phyloP scores from a whole-genome alignment of 2,113 vertebrate species.

The Cardinalis cardinalis region DNA sequence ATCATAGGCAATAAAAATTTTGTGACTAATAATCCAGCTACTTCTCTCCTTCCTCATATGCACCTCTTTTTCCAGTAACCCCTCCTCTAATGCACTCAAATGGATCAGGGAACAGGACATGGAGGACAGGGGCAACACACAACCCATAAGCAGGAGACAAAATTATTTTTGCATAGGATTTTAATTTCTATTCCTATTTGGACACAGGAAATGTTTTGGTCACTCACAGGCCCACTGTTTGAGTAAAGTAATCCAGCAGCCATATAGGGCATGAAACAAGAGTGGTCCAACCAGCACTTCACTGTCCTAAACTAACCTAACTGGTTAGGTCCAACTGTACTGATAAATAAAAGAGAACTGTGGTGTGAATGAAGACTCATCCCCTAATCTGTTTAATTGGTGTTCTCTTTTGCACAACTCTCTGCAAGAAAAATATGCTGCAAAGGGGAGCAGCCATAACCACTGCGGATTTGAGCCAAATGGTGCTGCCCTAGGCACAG shows the following conservation, averaged over 20 bases:
- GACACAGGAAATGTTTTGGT: not conserved
- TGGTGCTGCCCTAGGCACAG: not conserved
- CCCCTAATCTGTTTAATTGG: not conserved
- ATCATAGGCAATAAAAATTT: not conserved
- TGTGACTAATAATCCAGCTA: not conserved
- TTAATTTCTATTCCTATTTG: not conserved
- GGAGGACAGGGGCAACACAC: not conserved
- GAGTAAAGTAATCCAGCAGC: not conserved
- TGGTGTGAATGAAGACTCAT: not conserved
- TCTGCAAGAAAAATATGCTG: not conserved
- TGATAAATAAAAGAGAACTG: not conserved
- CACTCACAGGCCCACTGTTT: not conserved
- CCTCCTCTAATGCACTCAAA: not conserved
- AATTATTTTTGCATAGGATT: not conserved
- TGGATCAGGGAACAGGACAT: accelerated
- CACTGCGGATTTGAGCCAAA: not conserved
- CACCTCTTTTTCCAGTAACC: not conserved
- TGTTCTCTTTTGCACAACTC: not conserved
- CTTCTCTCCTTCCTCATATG: not conserved
- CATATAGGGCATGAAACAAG: not conserved
- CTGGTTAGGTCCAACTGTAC: not conserved
- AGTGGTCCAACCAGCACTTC: not conserved
- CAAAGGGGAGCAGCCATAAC: not conserved
- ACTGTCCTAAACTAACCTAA: not conserved
- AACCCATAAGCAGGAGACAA: not conserved